Base-by-base conservation (phyloP, 2,888 invertebrate genomes). In the Eudemis profundana region DNA sequence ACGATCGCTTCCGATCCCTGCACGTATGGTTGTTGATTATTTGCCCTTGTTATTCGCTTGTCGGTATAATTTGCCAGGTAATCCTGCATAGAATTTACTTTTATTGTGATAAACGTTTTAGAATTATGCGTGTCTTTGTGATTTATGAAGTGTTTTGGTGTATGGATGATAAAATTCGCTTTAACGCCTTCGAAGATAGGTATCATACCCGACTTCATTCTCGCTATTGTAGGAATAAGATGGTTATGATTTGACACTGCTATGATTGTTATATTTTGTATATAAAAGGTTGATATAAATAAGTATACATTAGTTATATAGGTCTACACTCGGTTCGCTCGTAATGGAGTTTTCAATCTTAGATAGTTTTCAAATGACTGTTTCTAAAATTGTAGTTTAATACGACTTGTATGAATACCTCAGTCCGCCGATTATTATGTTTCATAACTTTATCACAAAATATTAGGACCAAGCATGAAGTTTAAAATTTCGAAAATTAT, bases 11-110 rank as follows among this genome's bases (percentile, higher is more conserved):
- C 66, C 65, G 42, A 66, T 67, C 69, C 66, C 67, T 56, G 67
- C 71, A 69, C 73, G 70, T 75, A 69, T 54, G 42, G 8, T 65
- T 44, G 51, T 42, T 70, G 23, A 61, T 38, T 54, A 61, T 66
- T 53, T 67, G 50, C 33, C 12, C 69, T 67, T 68, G 68, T 69
- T 69, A 73, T 74, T 79, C 73, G 85, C 86, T 87, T 85, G 79
- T 79, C 75, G 78, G 77, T 83, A 79, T 83, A 74, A 69, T 84
- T 80, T 82, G 78, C 82, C 79, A 78, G 74, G 75, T 82, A 74
- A 81, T 79, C 77, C 78, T 71, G 61, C 68, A 71, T 74, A 73
- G 71, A 72, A 70, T 68, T 70, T 61, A 72, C n/a, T 71, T 70
- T 65, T 68, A 67, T 66, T 77, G 66, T 60, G 63, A 68, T 61